Conservation (phyloP, 2,888 invertebrate genomes). For the Synanthedon myopaeformis region DNA sequence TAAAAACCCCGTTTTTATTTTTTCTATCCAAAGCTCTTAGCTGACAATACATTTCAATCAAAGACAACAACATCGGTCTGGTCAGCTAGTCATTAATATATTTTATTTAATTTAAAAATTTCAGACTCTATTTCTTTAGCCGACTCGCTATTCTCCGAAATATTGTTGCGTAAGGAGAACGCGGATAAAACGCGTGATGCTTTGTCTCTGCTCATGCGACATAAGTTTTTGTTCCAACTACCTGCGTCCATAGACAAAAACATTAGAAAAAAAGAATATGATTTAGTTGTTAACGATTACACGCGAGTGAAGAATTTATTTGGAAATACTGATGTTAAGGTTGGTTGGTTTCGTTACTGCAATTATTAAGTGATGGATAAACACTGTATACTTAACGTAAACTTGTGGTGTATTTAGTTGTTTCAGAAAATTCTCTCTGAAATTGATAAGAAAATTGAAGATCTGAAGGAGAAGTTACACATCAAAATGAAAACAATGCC, state of each 20-base stretch:
- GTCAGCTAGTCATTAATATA: not conserved
- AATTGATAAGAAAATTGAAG: conserved; percentile 89
- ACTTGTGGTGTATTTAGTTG: conserved; percentile 56
- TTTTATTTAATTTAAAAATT: conserved; percentile 9
- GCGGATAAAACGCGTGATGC: conserved; percentile 97
- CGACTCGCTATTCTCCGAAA: conserved; percentile 92
- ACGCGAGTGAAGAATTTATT: conserved; percentile 95
- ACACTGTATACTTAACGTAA: no score
- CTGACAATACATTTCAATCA: no score
- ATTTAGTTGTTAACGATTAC: conserved; percentile 97
- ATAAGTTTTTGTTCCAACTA: conserved; percentile 95
- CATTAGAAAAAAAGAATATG: conserved; percentile 94
- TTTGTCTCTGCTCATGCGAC: conserved; percentile 90
- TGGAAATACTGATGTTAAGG: conserved; percentile 90
- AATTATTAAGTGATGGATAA: no score
- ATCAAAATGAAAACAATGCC: conserved; percentile 91
- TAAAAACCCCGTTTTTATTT: not conserved
- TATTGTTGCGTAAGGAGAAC: conserved; percentile 89
- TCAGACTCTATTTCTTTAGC: conserved; percentile 91
- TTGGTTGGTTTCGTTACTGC: conserved; percentile 19
- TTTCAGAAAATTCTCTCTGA: conserved; percentile 91
- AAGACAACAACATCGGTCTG: no score
- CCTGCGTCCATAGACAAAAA: conserved; percentile 95
- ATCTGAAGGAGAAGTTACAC: conserved; percentile 83
- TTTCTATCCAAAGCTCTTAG: no score